phyloP scores from a whole-genome alignment of 2,797 vertebrate genomes.

The Thamnophis elegans region DNA sequence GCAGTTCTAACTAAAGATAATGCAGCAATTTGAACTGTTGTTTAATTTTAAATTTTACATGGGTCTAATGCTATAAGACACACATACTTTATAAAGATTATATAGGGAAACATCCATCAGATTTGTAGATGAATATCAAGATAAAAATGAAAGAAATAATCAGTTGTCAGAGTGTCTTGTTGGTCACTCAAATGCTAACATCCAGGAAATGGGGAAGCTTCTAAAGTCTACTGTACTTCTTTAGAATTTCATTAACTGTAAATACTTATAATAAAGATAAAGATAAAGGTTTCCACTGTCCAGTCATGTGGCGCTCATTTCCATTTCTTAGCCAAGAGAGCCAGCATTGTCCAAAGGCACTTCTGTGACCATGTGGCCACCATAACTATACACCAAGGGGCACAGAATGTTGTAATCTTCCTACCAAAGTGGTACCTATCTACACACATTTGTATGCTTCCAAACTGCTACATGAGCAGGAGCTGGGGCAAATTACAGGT shows the following conservation, averaged over 20 bases:
- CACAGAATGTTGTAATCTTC: no score
- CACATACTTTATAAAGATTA: background rate
- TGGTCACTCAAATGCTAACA: background rate
- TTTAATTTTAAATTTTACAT: background rate
- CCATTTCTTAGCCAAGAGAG: no score
- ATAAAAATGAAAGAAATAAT: background rate
- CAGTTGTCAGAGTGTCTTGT: background rate
- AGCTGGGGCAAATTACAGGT: no score
- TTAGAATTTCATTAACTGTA: background rate
- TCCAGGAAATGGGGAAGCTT: background rate
- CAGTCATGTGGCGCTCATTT: no score
- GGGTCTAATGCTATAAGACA: background rate
- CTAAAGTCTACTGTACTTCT: background rate
- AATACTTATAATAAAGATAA: background rate
- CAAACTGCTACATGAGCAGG: no score
- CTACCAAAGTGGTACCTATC: no score
- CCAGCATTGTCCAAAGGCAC: no score
- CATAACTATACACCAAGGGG: no score
- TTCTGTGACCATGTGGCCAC: no score
- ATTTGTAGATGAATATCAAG: background rate
- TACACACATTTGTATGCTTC: no score
- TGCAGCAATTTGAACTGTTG: background rate
- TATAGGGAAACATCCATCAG: background rate
- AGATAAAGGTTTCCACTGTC: no score
- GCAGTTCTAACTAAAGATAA: background rate